Evolutionary conservation across 1,140 invertebrate genomes (phyloP).

Genomic region (Teleogryllus occipitalis): DNA sequence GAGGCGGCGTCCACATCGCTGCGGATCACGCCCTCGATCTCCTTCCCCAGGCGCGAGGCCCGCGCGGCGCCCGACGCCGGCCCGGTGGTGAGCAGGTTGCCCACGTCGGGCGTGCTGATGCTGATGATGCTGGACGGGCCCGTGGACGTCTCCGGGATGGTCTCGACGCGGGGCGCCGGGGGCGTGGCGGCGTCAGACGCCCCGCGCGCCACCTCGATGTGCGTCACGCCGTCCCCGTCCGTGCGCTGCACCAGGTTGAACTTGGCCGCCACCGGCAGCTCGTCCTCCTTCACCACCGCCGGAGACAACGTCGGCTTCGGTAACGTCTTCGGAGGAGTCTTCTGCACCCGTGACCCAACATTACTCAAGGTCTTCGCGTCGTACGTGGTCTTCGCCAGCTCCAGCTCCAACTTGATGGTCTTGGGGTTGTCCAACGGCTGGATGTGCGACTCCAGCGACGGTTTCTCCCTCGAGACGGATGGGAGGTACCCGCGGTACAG

Average conservation of each 20-base stretch:
- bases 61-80: slow-evolving; percentile 30
- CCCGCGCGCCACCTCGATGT: slow-evolving; percentile 34
- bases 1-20: slow-evolving; percentile 10
- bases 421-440: neutral
- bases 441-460: neutral
- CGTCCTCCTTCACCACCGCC: neutral
- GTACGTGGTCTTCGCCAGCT: neutral
- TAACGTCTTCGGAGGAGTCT: neutral
- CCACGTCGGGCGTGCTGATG: slow-evolving; percentile 31
- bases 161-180: neutral
- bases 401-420: neutral
- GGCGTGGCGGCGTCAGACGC: slow-evolving; percentile 20
- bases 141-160: slow-evolving; percentile 18
- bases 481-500: neutral
- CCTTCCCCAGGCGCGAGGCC: slow-evolving; percentile 18
- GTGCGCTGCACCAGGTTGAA: slow-evolving; percentile 36
- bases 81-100: slow-evolving; percentile 27
- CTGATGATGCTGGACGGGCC: slow-evolving; percentile 31
- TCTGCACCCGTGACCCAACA: neutral
- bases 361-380: neutral
- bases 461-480: neutral
- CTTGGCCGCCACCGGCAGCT: slow-evolving; percentile 7
- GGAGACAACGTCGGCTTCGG: neutral
- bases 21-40: slow-evolving; percentile 22
- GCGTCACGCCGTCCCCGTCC: slow-evolving; percentile 37